phyloP scores from a whole-genome alignment of 2,888 invertebrate genomes.

The Thalpophila matura region DNA sequence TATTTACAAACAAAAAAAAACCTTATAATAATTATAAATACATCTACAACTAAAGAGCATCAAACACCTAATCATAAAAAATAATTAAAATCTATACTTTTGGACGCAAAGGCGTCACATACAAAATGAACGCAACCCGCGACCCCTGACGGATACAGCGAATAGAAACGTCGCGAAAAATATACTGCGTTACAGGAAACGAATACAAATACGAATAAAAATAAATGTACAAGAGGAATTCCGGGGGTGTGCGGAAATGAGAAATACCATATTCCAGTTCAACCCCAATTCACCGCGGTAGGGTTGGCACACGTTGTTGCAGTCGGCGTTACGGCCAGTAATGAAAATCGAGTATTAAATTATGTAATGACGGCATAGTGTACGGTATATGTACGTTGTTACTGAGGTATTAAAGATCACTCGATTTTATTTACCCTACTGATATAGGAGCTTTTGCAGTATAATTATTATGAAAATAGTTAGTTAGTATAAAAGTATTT shows the following conservation, averaged over 20 bases:
- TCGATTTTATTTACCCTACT: not conserved
- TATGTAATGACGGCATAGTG: constrained; percentile 34
- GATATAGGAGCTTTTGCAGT: not conserved
- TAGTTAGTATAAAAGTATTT: too few relatives aligned
- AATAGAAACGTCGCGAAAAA: constrained; percentile 83
- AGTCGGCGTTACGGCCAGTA: constrained; percentile 27
- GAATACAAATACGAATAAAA: constrained; percentile 89
- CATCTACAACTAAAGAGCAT: too few relatives aligned
- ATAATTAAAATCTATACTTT: not conserved
- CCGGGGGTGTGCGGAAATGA: constrained; percentile 81
- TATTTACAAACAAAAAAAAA: too few relatives aligned
- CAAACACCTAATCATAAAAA: not conserved
- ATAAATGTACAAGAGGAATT: constrained; percentile 84
- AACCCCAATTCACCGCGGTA: constrained; percentile 71
- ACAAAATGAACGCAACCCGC: constrained; percentile 62
- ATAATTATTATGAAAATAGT: too few relatives aligned
- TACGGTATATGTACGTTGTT: not conserved
- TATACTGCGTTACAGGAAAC: constrained; percentile 85
- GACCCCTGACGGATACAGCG: constrained; percentile 59
- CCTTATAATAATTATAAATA: too few relatives aligned
- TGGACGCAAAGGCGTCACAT: constrained; percentile 14
- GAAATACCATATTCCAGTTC: constrained; percentile 84
- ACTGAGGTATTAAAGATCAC: not conserved
- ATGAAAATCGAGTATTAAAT: constrained; percentile 54
- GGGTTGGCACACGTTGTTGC: constrained; percentile 63